Percentiles rank a stretch among this genome's conserved stretches.
Conservation (phyloP, 1,140 invertebrate genomes). For the Steinernema khuongi region DNA sequence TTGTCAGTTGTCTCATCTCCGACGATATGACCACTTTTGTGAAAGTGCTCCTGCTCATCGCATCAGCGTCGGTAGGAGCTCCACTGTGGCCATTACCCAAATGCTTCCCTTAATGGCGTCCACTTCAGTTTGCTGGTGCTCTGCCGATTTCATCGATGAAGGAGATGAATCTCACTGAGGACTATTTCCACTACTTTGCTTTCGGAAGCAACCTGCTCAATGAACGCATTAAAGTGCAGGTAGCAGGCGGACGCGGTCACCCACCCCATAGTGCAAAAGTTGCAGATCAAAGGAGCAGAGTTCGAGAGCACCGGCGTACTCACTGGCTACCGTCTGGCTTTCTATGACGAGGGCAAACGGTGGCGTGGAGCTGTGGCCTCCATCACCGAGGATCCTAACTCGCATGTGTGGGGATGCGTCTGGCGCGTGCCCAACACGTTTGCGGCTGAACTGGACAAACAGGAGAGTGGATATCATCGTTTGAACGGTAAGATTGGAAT, state of each 20-base stretch:
- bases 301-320: conserved; percentile 34
- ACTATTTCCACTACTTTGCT: conserved; percentile 46
- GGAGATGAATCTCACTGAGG: background rate
- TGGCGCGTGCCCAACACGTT: conserved; percentile 47
- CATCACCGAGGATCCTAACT: conserved; percentile 21
- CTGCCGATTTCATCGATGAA: too few species aligned
- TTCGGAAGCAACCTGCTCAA: conserved; percentile 44
- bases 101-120: too few species aligned
- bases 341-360: conserved; percentile 38
- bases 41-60: too few species aligned
- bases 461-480: conserved; percentile 47
- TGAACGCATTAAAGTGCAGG: conserved; percentile 51
- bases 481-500: conserved; percentile 39
- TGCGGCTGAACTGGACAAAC: conserved; percentile 41
- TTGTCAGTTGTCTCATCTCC: too few species aligned
- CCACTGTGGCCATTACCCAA: too few species aligned
- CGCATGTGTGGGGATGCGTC: conserved; percentile 22
- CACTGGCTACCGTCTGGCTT: conserved; percentile 34
- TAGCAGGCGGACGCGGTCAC: background rate
- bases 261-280: background rate
- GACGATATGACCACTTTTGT: too few species aligned
- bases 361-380: conserved; percentile 51
- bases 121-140: background rate
- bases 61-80: too few species aligned
- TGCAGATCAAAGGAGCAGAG: conserved; percentile 40